Evolutionary conservation across 2,888 invertebrate genomes (phyloP).

Genomic region (Mechanitis mazaeus): DNA sequence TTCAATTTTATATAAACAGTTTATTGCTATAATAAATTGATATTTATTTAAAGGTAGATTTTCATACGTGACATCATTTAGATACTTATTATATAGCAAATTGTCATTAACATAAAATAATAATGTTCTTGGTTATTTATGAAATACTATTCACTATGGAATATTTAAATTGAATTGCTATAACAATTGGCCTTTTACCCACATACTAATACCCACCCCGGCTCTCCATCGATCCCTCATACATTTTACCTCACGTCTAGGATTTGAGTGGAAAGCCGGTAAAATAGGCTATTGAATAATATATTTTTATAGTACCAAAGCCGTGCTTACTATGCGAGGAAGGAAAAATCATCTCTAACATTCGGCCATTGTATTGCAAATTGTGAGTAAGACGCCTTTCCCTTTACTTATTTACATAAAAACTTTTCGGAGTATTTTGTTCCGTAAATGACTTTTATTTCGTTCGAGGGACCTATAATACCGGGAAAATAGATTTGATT

Average conservation of each 20-base stretch:
- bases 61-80: too few species aligned
- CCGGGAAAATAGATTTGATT: conserved; percentile 27
- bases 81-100: too few species aligned
- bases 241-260: conserved; percentile 62
- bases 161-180: conserved; percentile 1
- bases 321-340: conserved; percentile 67
- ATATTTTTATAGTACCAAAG: conserved; percentile 69
- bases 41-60: too few species aligned
- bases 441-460: conserved; percentile 63
- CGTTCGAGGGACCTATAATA: conserved; percentile 35
- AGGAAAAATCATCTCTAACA: conserved; percentile 71
- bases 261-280: conserved; percentile 59
- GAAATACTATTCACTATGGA: neutral
- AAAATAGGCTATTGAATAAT: conserved; percentile 72
- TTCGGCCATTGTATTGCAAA: conserved; percentile 73
- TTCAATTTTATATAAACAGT: too few species aligned
- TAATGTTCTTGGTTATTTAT: neutral
- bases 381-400: conserved; percentile 67
- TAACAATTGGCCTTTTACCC: conserved; percentile 10
- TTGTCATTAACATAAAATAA: too few species aligned
- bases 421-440: conserved; percentile 61
- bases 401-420: conserved; percentile 69
- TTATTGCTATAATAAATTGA: too few species aligned
- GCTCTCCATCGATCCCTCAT: conserved; percentile 52
- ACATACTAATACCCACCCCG: conserved; percentile 29